Evolutionary conservation across 2,888 invertebrate species (phyloP).

Genomic region (Smittia aterrima): DNA sequence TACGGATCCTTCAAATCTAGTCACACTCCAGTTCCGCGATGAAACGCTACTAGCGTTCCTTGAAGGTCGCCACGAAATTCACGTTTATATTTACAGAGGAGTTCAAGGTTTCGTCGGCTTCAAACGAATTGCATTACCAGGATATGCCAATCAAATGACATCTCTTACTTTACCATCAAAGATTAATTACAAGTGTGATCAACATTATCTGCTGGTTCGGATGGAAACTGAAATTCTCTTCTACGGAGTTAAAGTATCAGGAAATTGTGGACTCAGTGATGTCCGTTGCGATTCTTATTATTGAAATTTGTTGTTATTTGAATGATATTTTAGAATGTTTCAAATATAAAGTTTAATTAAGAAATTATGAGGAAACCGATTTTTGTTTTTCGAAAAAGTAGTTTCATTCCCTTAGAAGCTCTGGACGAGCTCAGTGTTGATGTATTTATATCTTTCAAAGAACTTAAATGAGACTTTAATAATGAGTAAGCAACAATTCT

Average conservation of each 20-base stretch:
- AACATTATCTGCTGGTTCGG: slow-evolving; percentile 14
- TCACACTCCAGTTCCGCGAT: slow-evolving; percentile 51
- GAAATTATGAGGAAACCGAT: neutral
- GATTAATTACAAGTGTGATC: slow-evolving; percentile 20
- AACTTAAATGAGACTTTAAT: too few species aligned
- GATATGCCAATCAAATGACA: slow-evolving; percentile 18
- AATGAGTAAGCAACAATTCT: too few species aligned
- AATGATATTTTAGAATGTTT: neutral
- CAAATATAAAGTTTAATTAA: neutral
- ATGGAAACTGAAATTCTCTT: slow-evolving; percentile 24
- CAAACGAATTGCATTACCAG: slow-evolving; percentile 45
- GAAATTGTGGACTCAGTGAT: slow-evolving; percentile 33
- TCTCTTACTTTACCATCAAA: slow-evolving; percentile 22
- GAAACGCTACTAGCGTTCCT: slow-evolving; percentile 57
- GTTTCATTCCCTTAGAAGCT: too few species aligned
- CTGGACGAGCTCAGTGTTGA: too few species aligned
- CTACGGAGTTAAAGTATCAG: slow-evolving; percentile 6
- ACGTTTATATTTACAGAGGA: slow-evolving; percentile 48
- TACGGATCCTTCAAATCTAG: slow-evolving; percentile 55
- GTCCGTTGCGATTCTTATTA: slow-evolving; percentile 11
- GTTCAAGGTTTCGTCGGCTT: slow-evolving; percentile 51
- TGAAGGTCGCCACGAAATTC: slow-evolving; percentile 49
- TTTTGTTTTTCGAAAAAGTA: too few species aligned
- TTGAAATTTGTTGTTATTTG: slow-evolving; percentile 5
- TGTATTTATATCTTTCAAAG: too few species aligned